Base-by-base conservation (phyloP, 2,797 vertebrate species). In the Leptatherina wallacei region DNA sequence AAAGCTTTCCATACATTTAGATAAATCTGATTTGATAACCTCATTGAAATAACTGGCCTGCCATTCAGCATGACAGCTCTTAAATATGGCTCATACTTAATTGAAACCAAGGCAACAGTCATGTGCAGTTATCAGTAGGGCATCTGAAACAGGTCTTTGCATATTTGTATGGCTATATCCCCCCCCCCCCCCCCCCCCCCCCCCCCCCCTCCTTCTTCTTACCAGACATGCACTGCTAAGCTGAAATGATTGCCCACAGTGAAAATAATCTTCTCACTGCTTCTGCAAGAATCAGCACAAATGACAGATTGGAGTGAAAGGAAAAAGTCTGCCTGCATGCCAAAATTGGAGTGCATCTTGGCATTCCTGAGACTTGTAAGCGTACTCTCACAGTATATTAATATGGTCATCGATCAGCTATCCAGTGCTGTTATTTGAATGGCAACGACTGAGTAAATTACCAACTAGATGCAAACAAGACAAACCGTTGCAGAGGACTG, bases 211-310 rank as follows among this genome's bases (percentile, higher is more conserved):
- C 33, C 33, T 40, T 71, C 81, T 65, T 84, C 73, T 77, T 65
- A 74, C 66, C 86, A 90, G 84, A 90, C 89, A 89, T 90, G 87
- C 90, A 90, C 85, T 65, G 85, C 85, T 87, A 88, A 91, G 89
- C 89, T 87, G 78, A 90, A 91, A 89, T 83, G 83, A 89, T 84
- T 86, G 84, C 86, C 87, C 58, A 84, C 89, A 90, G 88, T 82
- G 86, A 88, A 87, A 92, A 88, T 88, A 86, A 91, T 91, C 89
- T 92, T 80, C 61, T 79, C 78, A 63, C 80, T 81, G 80, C 83
- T 86, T 91, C 79, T 88, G 89, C 89, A 84, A 73, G 80, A 85
- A 85, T 93, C 91, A 91, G 89, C 91, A 91, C 82, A 90, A 93
- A 90, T 64, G 86, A 86, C 71, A 85, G 88, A 88, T 87, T 89